A percentile compares a stretch with the other conserved stretches of the same genome.
Conservation (phyloP, 2,888 invertebrate species). For the Sipha maydis region DNA sequence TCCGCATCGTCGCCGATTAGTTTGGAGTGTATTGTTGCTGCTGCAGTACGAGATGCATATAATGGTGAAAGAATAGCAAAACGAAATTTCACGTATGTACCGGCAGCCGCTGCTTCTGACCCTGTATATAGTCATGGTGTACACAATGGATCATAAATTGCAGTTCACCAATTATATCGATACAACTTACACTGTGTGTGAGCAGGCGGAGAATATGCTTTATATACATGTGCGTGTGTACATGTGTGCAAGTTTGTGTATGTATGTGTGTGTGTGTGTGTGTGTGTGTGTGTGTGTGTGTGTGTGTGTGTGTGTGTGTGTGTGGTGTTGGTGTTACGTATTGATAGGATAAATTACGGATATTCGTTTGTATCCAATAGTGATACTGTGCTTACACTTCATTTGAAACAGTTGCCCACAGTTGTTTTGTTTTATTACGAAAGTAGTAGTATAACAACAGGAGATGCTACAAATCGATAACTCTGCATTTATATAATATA, state of each 20-base stretch:
- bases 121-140: neutral
- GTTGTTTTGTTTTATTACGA: slow-evolving; percentile 30
- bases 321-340: neutral
- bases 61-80: neutral
- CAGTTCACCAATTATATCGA: slow-evolving; percentile 2
- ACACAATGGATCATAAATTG: slow-evolving; percentile 20
- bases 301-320: neutral
- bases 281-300: neutral
- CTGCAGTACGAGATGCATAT: neutral
- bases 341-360: neutral
- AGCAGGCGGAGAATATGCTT: no score
- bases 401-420: slow-evolving; percentile 8
- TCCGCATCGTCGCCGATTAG: neutral
- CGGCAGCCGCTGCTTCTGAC: neutral
- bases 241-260: neutral
- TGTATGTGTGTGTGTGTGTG: neutral
- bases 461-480: slow-evolving; percentile 5
- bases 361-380: neutral
- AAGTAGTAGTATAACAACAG: neutral
- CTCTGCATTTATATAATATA: no score
- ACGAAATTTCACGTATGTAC: neutral
- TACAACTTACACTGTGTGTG: neutral
- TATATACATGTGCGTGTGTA: neutral
- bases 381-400: neutral
- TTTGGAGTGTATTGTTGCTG: neutral